phyloP scores from a whole-genome alignment of 2,888 invertebrate species.

The Cantharis lateralis region DNA sequence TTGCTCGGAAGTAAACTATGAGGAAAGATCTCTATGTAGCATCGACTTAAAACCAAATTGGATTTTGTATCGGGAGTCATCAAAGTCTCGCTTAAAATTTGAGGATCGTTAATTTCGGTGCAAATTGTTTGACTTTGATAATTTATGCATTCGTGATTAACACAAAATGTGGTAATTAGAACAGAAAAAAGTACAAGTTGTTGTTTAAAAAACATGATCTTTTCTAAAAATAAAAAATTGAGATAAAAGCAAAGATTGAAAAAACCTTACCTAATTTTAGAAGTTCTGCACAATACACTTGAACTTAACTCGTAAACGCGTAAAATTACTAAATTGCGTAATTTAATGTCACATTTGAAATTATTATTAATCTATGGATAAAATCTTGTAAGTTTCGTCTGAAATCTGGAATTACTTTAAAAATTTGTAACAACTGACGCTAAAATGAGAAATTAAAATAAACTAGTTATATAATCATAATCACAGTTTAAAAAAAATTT shows the following conservation, averaged over 20 bases:
- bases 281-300: not conserved
- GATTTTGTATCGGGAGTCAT: not conserved
- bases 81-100: slow-evolving; percentile 8
- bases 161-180: not conserved
- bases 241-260: not conserved
- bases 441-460: not conserved
- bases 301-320: not conserved
- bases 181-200: not conserved
- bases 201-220: not conserved
- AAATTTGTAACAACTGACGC: not conserved
- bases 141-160: slow-evolving; percentile 16
- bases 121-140: slow-evolving; percentile 16
- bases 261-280: not conserved
- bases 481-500: not conserved
- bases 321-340: not conserved
- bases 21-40: slow-evolving; percentile 9
- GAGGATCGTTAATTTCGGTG: slow-evolving; percentile 13
- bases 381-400: not conserved
- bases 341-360: not conserved
- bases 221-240: not conserved
- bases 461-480: not conserved
- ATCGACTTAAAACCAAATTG: slow-evolving; percentile 7
- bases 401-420: not conserved
- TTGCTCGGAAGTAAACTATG: slow-evolving; percentile 11
- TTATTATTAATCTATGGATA: not conserved